Conservation (phyloP, 2,113 vertebrate genomes). For the Syngnathoides biaculeatus region DNA sequence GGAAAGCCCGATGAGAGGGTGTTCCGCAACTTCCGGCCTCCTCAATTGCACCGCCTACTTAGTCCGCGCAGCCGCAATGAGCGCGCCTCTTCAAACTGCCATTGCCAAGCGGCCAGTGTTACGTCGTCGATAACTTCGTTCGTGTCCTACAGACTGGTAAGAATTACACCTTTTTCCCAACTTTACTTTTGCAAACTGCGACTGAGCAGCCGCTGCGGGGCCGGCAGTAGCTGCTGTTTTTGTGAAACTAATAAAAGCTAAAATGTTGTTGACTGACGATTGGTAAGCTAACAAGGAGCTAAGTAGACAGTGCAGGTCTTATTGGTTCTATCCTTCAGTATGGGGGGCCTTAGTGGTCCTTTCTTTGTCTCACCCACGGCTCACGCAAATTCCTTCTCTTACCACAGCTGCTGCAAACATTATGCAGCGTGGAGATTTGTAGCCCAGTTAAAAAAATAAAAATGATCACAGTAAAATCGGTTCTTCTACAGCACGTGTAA, state of each 20-base stretch:
- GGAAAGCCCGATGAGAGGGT: no score
- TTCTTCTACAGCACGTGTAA: not conserved
- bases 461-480: not conserved
- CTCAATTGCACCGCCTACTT: slow-evolving; percentile 6
- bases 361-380: slow-evolving; percentile 33
- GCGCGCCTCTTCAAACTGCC: not conserved
- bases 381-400: not conserved
- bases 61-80: not conserved
- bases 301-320: slow-evolving; percentile 7
- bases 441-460: not conserved
- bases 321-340: slow-evolving; percentile 21
- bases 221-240: accelerated
- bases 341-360: slow-evolving; percentile 23
- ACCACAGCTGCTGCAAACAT: not conserved
- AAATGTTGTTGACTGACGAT: not conserved
- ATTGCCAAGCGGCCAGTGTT: not conserved
- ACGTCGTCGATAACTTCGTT: slow-evolving; percentile 6
- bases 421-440: not conserved
- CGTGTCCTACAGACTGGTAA: slow-evolving; percentile 36
- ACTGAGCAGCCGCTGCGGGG: accelerated
- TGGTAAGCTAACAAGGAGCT: slow-evolving; percentile 36
- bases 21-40: slow-evolving; percentile 27
- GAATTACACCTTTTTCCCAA: not conserved
- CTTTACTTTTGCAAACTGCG: accelerated
- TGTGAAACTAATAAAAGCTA: no score